phyloP scores from a whole-genome alignment of 2,888 invertebrate species.

The Entomobrya proxima region DNA sequence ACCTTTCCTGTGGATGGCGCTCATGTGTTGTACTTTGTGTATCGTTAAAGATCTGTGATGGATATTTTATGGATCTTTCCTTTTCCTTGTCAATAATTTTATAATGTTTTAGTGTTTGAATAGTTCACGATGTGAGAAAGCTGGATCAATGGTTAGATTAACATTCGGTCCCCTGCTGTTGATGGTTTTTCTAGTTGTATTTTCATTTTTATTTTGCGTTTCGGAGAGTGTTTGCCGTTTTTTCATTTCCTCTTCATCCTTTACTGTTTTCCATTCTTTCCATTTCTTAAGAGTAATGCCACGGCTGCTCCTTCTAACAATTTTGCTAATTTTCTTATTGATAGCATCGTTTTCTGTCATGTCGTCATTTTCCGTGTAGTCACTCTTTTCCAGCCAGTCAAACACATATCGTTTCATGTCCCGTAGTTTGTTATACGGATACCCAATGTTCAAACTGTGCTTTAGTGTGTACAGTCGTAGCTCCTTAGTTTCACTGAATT shows the following conservation, averaged over 20 bases:
- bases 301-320: not conserved
- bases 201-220: no score
- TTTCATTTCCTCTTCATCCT: not conserved
- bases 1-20: no score
- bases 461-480: conserved; percentile 43
- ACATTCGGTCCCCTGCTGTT: no score
- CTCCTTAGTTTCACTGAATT: conserved; percentile 43
- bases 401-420: conserved; percentile 45
- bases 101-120: no score
- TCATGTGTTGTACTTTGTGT: no score
- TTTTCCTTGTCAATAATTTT: no score
- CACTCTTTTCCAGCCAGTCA: conserved; percentile 41
- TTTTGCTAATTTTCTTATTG: not conserved
- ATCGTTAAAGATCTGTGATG: no score
- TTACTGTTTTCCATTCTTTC: not conserved
- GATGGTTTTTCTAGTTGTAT: no score
- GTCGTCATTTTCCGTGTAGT: conserved; percentile 25
- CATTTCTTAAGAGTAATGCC: not conserved
- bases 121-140: no score
- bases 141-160: no score
- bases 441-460: conserved; percentile 39
- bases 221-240: not conserved
- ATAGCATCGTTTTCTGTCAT: not conserved
- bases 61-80: no score
- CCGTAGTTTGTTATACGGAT: conserved; percentile 46